A percentile compares a stretch with the other conserved stretches of the same genome.
Evolutionary conservation across 2,797 vertebrate genomes (phyloP).

Genomic region (Hydrolagus colliei): DNA sequence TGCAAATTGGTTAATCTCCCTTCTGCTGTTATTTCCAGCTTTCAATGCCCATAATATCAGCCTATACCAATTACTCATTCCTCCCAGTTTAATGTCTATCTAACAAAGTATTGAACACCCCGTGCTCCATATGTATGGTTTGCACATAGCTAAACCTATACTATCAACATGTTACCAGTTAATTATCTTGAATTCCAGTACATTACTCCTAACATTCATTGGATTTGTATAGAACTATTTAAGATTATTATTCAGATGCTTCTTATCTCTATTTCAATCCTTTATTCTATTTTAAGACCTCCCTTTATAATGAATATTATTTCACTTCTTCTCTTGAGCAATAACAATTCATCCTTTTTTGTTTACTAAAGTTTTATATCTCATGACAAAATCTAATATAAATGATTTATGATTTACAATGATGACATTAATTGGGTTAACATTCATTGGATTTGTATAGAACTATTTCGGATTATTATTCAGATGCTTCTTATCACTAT

Average conservation of each 20-base stretch:
- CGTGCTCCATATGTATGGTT: not conserved
- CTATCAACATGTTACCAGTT: not conserved
- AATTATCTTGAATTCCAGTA: not conserved
- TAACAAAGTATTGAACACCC: not conserved
- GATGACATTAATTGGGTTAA: too few species aligned
- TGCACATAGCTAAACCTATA: not conserved
- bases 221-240: not conserved
- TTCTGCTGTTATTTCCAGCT: not conserved
- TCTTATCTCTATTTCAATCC: not conserved
- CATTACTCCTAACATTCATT: not conserved
- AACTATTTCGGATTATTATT: too few species aligned
- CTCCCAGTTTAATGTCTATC: conserved; percentile 3
- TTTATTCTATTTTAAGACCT: not conserved
- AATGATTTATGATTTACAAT: not conserved
- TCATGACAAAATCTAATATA: not conserved
- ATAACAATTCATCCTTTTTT: not conserved
- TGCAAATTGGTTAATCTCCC: conserved; percentile 21
- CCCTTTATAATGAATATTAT: not conserved
- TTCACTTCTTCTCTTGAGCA: not conserved
- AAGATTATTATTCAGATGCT: not conserved
- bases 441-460: not conserved
- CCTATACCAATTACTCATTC: not conserved
- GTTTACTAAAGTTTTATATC: not conserved
- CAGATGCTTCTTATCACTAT: not conserved
- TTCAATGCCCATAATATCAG: not conserved